phyloP scores from a whole-genome alignment of 2,113 vertebrate species.

The Oplegnathus fasciatus region DNA sequence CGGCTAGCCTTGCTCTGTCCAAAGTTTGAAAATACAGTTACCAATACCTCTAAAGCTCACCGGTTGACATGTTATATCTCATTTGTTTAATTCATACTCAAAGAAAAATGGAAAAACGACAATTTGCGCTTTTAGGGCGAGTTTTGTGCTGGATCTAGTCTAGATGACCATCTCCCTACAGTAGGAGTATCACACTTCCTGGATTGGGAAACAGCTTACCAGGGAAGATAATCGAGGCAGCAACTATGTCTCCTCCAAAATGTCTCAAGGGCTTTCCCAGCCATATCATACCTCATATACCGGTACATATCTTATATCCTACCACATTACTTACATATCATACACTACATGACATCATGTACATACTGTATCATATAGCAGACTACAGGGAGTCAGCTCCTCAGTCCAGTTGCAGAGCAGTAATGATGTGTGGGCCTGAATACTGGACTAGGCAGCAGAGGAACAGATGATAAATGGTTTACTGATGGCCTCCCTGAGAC shows the following conservation, averaged over 20 bases:
- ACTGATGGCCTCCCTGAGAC: conserved; percentile 37
- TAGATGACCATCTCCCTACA: background rate
- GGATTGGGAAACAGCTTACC: background rate
- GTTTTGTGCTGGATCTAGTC: background rate
- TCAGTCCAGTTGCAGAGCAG: conserved; percentile 1
- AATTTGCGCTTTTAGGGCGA: background rate
- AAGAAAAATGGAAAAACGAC: background rate
- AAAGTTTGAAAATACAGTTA: background rate
- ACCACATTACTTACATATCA: conserved; percentile 9
- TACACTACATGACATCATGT: background rate
- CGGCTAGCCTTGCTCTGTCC: background rate
- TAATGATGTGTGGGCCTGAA: conserved; percentile 18
- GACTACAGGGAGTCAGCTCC: background rate
- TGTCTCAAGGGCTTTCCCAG: background rate
- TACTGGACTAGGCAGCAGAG: conserved; percentile 13
- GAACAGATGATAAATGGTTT: conserved; percentile 42
- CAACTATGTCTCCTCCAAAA: background rate
- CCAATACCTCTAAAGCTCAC: background rate
- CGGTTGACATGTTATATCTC: background rate
- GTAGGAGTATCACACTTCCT: background rate
- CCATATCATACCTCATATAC: too few species aligned
- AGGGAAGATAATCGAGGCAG: background rate
- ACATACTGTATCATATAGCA: conserved; percentile 2
- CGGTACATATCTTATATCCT: background rate
- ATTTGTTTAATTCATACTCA: background rate